Percentiles rank a stretch among this genome's conserved stretches.
Evolutionary conservation across 2,888 invertebrate species (phyloP).

Genomic region (Prosopocoilus inquinatus): DNA sequence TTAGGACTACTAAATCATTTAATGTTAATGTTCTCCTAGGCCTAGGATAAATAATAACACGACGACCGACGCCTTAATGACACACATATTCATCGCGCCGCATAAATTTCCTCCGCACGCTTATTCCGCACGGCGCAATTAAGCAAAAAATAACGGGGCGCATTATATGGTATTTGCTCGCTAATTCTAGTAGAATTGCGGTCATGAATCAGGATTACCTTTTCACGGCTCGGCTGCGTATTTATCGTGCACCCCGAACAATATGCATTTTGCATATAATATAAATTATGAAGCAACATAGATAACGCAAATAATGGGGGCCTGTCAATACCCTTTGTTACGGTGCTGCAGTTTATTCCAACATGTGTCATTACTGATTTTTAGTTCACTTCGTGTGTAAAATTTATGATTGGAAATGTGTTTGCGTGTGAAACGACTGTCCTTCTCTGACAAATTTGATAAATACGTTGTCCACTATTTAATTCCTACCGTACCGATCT

Average conservation of each 20-base stretch:
- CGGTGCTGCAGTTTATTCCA: conserved; percentile 22
- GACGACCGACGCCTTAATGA: neutral
- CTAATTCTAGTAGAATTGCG: conserved; percentile 3
- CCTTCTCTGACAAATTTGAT: no score
- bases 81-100: neutral
- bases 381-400: conserved; percentile 6
- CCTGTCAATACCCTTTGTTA: conserved; percentile 37
- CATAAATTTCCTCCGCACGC: neutral
- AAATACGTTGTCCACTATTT: no score
- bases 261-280: conserved; percentile 39
- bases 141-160: neutral
- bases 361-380: conserved; percentile 21
- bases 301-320: conserved; percentile 34
- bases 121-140: neutral
- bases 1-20: conserved; percentile 48
- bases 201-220: conserved; percentile 31
- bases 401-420: conserved; percentile 2
- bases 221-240: conserved; percentile 25
- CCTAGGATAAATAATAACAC: neutral
- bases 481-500: no score
- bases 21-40: conserved; percentile 36
- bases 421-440: neutral
- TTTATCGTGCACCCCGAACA: conserved; percentile 32
- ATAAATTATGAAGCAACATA: conserved; percentile 35
- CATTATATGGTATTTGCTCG: neutral